These are phyloP conservation scores for Hyperoplus lanceolatus DNA, from an alignment of 2,797 vertebrate species.

Conservation along the genomic window DNA sequence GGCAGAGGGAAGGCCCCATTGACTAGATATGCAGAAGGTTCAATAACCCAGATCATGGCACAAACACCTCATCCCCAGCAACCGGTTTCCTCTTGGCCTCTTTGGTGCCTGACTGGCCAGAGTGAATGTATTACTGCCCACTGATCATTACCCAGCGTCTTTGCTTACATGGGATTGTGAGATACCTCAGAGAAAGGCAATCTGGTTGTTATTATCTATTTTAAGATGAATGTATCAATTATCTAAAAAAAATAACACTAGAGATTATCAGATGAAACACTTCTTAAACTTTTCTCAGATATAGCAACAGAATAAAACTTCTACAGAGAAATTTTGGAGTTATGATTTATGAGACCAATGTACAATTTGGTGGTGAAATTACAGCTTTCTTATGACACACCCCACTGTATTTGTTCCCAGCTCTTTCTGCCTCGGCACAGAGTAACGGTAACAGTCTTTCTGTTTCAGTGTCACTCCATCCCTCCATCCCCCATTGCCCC, in stretches of 20 bases:
- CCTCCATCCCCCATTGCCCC: conserved; percentile 44
- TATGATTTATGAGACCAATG: conserved; percentile 60
- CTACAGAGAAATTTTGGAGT: conserved; percentile 5
- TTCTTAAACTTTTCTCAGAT: conserved; percentile 12
- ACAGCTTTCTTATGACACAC: conserved; percentile 61
- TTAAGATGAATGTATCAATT: neutral
- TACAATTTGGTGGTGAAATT: conserved; percentile 60
- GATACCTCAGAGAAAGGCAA: conserved; percentile 5
- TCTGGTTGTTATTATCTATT: neutral
- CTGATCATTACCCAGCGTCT: conserved; percentile 43
- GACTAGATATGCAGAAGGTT: conserved; percentile 53
- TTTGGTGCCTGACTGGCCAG: conserved; percentile 18
- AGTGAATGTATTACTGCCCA: conserved; percentile 36
- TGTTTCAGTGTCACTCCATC: conserved; percentile 28
- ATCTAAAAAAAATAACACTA: neutral
- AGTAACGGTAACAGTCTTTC: conserved; percentile 43
- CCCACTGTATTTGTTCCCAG: conserved; percentile 55
- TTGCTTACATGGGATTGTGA: conserved; percentile 21
- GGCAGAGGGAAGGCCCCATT: conserved; percentile 35
- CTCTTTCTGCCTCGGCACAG: conserved; percentile 40
- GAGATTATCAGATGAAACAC: conserved; percentile 1
- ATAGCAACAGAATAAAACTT: conserved; percentile 25
- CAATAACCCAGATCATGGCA: conserved; percentile 59
- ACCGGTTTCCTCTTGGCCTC: conserved; percentile 33
- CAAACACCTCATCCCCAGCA: conserved; percentile 59